These are phyloP conservation scores for Philypnodon macrostomus DNA, from an alignment of 2,797 vertebrate genomes.

Conservation along the genomic window DNA sequence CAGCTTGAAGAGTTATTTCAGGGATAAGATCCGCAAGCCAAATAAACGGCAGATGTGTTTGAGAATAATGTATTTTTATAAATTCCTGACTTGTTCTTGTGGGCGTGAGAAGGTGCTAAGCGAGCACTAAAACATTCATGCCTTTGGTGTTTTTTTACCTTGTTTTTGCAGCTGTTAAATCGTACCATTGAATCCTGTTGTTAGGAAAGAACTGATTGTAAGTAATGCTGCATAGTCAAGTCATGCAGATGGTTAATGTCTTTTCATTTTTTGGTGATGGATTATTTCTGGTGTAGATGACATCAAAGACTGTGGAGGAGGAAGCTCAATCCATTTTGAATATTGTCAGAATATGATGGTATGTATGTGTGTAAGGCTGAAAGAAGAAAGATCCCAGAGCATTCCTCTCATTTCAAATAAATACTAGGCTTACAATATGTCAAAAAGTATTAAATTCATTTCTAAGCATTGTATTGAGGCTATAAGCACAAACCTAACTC, in stretches of 20 bases:
- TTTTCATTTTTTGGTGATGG: not conserved
- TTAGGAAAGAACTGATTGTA: too few relatives aligned
- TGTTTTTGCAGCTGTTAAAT: conserved; percentile 9
- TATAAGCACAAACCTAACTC: not conserved
- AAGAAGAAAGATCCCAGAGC: too few relatives aligned
- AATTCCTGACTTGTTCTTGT: conserved; percentile 4
- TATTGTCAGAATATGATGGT: not conserved
- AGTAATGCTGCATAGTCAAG: too few relatives aligned
- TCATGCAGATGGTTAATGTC: too few relatives aligned
- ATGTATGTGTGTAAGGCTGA: too few relatives aligned
- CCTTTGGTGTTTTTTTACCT: conserved; percentile 1
- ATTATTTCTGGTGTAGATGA: not conserved
- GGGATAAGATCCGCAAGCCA: conserved; percentile 13
- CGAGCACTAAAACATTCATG: conserved; percentile 1
- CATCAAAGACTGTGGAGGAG: not conserved
- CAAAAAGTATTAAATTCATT: too few relatives aligned
- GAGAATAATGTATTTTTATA: conserved; percentile 12
- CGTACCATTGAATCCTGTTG: not conserved
- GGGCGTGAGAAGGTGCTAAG: conserved; percentile 1
- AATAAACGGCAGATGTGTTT: conserved; percentile 7
- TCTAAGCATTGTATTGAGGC: not conserved
- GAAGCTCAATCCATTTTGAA: not conserved
- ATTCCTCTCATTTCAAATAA: too few relatives aligned
- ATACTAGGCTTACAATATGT: too few relatives aligned
- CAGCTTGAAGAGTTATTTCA: conserved; percentile 26